A percentile compares a stretch with the other conserved stretches of the same genome.
Conservation (phyloP, 2,797 vertebrate genomes). For the Furcifer pardalis region DNA sequence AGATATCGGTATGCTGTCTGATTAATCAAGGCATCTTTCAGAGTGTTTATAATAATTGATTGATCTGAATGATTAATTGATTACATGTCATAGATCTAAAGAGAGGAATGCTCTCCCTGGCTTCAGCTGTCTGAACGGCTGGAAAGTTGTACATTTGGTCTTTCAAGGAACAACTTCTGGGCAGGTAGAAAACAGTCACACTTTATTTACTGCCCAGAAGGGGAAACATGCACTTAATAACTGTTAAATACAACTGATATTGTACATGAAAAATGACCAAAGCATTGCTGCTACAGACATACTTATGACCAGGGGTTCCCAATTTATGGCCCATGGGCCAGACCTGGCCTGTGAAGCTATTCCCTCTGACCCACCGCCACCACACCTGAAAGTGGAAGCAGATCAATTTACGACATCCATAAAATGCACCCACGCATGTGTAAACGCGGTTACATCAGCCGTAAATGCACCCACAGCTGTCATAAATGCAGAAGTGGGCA, state of each 20-base stretch:
- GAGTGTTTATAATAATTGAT: neutral
- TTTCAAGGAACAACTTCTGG: neutral
- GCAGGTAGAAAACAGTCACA: neutral
- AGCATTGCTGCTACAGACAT: neutral
- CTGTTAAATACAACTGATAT: neutral
- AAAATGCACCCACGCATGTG: no score
- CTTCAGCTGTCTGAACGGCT: neutral
- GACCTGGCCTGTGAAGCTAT: no score
- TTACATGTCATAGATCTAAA: neutral
- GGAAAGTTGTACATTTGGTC: neutral
- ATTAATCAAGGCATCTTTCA: neutral
- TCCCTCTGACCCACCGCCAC: no score
- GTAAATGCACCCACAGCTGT: no score
- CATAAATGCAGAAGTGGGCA: no score
- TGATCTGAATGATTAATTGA: neutral
- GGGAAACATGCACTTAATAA: neutral
- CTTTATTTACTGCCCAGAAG: neutral
- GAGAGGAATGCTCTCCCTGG: neutral
- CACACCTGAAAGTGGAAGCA: no score
- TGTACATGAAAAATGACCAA: neutral
- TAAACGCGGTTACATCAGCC: no score
- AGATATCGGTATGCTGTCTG: neutral
- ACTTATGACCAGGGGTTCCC: no score
- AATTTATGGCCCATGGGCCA: no score
- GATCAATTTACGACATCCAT: no score